These are phyloP conservation scores for Willisornis vidua DNA, from an alignment of 2,113 vertebrate species.

Conservation along the genomic window DNA sequence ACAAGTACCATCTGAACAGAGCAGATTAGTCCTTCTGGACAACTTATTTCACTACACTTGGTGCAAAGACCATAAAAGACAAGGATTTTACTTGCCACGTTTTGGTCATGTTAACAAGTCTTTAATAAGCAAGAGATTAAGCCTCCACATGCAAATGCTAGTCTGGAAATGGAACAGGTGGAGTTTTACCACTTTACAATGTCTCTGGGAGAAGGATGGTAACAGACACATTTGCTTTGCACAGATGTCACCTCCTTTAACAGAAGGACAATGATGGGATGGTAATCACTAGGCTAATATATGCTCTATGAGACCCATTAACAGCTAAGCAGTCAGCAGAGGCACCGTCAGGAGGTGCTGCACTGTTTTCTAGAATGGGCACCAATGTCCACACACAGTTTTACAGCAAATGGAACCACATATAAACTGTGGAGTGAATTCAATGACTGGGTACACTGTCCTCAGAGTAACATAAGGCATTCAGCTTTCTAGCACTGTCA, in stretches of 20 bases:
- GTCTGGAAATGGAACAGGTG: neutral
- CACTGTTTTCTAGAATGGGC: neutral
- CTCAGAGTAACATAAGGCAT: neutral
- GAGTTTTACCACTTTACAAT: neutral
- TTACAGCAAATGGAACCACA: neutral
- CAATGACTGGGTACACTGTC: neutral
- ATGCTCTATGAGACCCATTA: neutral
- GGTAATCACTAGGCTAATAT: neutral
- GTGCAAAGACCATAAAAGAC: fast-evolving
- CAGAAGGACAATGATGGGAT: neutral
- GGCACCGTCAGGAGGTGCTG: neutral
- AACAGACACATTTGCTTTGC: neutral
- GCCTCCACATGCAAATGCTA: neutral
- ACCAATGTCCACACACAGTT: fast-evolving
- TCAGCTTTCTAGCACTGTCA: neutral
- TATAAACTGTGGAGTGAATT: neutral
- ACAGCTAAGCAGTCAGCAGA: neutral
- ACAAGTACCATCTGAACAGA: neutral
- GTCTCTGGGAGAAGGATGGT: neutral
- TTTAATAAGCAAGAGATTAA: neutral
- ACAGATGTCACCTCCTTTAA: neutral
- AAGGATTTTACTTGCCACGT: neutral
- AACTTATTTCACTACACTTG: neutral
- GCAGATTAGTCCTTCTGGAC: neutral
- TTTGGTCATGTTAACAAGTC: neutral